Percentiles rank a stretch among this genome's conserved stretches.
These are phyloP conservation scores for Pandemis heparana DNA, from an alignment of 2,888 invertebrate genomes.

Conservation along the genomic window DNA sequence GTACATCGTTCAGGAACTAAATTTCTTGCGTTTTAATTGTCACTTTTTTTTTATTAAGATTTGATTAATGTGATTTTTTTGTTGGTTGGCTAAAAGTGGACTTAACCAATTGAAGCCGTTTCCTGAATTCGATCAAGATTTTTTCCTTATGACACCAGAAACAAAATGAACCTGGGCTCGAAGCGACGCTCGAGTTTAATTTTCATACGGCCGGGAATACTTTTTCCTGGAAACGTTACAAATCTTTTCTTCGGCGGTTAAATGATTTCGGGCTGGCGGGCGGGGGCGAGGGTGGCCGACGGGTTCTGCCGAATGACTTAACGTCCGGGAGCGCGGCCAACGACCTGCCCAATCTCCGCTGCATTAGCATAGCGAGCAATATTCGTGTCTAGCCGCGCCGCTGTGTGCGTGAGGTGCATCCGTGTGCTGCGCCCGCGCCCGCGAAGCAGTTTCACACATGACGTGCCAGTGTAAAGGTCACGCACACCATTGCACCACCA, in stretches of 20 bases:
- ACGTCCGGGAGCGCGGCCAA: slow-evolving; percentile 84
- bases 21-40: no score
- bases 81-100: not conserved
- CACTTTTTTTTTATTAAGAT: not conserved
- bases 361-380: slow-evolving; percentile 86
- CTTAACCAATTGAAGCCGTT: no score
- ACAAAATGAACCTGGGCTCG: not conserved
- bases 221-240: slow-evolving; percentile 37
- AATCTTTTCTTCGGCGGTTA: slow-evolving; percentile 42
- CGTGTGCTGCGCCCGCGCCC: slow-evolving; percentile 57
- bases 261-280: slow-evolving; percentile 60
- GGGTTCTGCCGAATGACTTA: slow-evolving; percentile 82
- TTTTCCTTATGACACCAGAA: not conserved
- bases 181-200: slow-evolving; percentile 1
- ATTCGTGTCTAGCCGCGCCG: slow-evolving; percentile 73
- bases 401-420: slow-evolving; percentile 58
- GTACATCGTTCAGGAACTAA: no score
- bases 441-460: slow-evolving; percentile 50
- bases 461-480: slow-evolving; percentile 45
- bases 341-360: slow-evolving; percentile 86
- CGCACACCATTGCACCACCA: slow-evolving; percentile 40
- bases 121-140: not conserved
- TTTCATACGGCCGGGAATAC: slow-evolving; percentile 44
- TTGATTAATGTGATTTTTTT: not conserved
- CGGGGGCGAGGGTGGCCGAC: slow-evolving; percentile 72